Evolutionary conservation across 2,888 invertebrate species (phyloP), one percentile per base, ranked within the genome.

Genomic region (Tethea ocularis): DNA sequence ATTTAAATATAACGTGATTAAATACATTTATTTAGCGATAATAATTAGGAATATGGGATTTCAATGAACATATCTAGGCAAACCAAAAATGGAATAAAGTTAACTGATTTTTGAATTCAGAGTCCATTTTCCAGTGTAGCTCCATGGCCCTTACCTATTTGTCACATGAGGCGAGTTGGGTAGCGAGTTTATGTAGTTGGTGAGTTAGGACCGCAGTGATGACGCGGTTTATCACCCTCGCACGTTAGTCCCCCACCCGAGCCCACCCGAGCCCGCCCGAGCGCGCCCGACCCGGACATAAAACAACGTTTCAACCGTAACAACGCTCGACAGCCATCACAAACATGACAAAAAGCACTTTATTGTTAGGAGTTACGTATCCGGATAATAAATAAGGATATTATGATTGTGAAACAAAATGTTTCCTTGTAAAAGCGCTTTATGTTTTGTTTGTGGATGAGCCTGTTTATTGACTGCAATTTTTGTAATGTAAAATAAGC

Each of bases 361-460:
- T 54, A 54, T 33, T 29, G 54, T 33, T 54, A 33, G 13, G 54
- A 54, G 17, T 22, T 36, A 15, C 17, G 54, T 54, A 33, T 54
- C 54, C 54, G 33, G 33, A 22, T 54, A 36, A 54, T 54, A 54
- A 54, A 54, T 54, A 54, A 33, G 33, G 22, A 54, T 54, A 33
- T 33, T 54, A 54, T 33, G 20, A 33, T 33, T 29, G 33, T 33
- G 33, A 33, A 33, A 33, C 54, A 54, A 33, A 33, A 54, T 22
- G n/a, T 11, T 33, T 15, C 36, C 33, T 54, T 54, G 36, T 54
- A 22, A 54, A 54, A 46, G 33, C 54, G 33, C 36, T 54, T 33
- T 54, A 46, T 46, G 46, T 10, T 46, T 46, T 46, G 46, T 46
- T 46, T 46, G n/a, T n/a, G 2, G 46, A 46, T 46, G 46, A 20